Percentiles rank a stretch among this genome's conserved stretches.
Conservation (phyloP, 2,888 invertebrate genomes). For the Lobophora halterata region DNA sequence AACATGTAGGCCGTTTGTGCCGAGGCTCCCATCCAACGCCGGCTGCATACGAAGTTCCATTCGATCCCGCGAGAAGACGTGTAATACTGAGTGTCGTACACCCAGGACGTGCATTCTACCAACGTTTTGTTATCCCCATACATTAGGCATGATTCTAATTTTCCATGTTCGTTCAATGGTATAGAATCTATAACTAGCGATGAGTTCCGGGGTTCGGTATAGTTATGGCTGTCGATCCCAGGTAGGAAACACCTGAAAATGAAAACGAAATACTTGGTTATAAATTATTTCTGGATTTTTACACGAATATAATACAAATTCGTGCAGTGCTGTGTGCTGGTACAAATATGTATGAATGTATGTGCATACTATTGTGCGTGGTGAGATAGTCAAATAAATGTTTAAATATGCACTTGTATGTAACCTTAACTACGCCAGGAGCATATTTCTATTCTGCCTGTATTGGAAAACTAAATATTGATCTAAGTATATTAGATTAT, state of each 20-base stretch:
- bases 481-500: too few relatives aligned
- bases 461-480: too few relatives aligned
- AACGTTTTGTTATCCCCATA: conserved; percentile 62
- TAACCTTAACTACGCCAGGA: too few relatives aligned
- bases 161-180: conserved; percentile 79
- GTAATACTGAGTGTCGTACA: conserved; percentile 87
- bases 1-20: conserved; percentile 91
- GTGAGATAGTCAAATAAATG: too few relatives aligned
- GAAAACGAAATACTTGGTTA: conserved; percentile 9
- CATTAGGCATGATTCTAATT: conserved; percentile 83
- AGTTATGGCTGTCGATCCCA: conserved; percentile 76
- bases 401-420: too few relatives aligned
- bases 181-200: conserved; percentile 76
- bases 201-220: conserved; percentile 78
- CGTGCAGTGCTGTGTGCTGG: conserved; percentile 29
- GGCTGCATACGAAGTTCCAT: conserved; percentile 91
- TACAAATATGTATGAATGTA: conserved; percentile 5
- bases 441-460: too few relatives aligned
- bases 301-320: conserved; percentile 24
- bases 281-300: conserved; percentile 19
- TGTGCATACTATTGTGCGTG: too few relatives aligned
- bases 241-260: conserved; percentile 81
- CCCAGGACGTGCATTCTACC: conserved; percentile 78
- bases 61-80: conserved; percentile 88
- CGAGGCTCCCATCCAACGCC: conserved; percentile 90